These are phyloP conservation scores for Coluber constrictor DNA, from an alignment of 2,797 vertebrate genomes.

Conservation along the genomic window DNA sequence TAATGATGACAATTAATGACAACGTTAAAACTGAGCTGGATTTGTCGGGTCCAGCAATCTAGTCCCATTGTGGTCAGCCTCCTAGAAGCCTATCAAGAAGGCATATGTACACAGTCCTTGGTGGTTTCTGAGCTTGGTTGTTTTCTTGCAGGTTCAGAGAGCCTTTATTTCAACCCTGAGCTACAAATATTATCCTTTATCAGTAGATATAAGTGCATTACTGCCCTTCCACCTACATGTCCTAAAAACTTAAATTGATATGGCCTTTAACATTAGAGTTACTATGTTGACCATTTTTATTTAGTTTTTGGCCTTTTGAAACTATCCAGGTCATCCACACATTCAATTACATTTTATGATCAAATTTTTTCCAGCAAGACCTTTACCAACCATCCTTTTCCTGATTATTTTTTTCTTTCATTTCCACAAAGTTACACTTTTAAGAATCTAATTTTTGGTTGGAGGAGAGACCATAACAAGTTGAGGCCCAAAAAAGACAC, in stretches of 20 bases:
- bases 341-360: neutral
- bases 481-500: neutral
- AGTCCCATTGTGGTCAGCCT: neutral
- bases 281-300: neutral
- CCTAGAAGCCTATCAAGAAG: no score
- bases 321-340: neutral
- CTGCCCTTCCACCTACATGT: neutral
- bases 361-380: neutral
- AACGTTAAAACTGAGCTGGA: neutral
- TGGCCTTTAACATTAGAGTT: neutral
- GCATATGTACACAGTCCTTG: neutral
- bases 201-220: neutral
- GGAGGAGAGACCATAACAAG: neutral
- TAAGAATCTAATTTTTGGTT: neutral
- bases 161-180: neutral
- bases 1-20: neutral
- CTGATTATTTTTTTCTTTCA: neutral
- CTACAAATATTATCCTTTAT: neutral
- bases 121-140: neutral
- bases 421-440: neutral
- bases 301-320: neutral
- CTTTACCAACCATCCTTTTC: neutral
- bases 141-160: neutral
- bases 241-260: neutral
- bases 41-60: neutral